Conservation (phyloP, 1,140 invertebrate species). For the Bombus waltoni region DNA sequence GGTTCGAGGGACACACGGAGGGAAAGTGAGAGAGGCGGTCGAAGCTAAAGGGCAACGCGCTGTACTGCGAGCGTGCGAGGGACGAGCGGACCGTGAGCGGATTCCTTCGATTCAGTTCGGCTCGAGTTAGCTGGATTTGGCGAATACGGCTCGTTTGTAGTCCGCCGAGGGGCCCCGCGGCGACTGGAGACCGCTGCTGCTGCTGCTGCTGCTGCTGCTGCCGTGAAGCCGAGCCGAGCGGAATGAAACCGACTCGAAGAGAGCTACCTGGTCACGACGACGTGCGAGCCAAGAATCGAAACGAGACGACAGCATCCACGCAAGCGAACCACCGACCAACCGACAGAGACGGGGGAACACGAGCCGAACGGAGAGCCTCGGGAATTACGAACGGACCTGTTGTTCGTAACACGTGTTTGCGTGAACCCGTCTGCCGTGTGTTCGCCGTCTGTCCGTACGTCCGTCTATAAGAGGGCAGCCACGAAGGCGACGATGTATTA, state of each 20-base stretch:
- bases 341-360: slow-evolving; percentile 7
- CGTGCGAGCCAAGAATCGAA: slow-evolving; percentile 54
- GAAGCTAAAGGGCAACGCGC: slow-evolving; percentile 23
- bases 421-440: slow-evolving; percentile 74
- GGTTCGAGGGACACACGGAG: background rate
- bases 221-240: slow-evolving; percentile 58
- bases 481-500: slow-evolving; percentile 81
- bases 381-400: slow-evolving; percentile 72
- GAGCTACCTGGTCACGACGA: slow-evolving; percentile 53
- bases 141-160: slow-evolving; percentile 78
- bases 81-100: slow-evolving; percentile 53
- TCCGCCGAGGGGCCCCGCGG: slow-evolving; percentile 67
- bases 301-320: slow-evolving; percentile 47
- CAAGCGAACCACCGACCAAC: background rate
- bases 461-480: slow-evolving; percentile 68
- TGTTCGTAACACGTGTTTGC: slow-evolving; percentile 81
- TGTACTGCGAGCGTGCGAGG: slow-evolving; percentile 16
- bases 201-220: background rate
- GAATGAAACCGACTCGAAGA: slow-evolving; percentile 48
- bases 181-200: slow-evolving; percentile 32
- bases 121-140: slow-evolving; percentile 79
- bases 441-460: slow-evolving; percentile 63
- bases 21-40: slow-evolving; percentile 19
- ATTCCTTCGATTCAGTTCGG: slow-evolving; percentile 79
- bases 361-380: slow-evolving; percentile 12